phyloP scores from a whole-genome alignment of 1,140 invertebrate genomes.

The Drosophila sp. region DNA sequence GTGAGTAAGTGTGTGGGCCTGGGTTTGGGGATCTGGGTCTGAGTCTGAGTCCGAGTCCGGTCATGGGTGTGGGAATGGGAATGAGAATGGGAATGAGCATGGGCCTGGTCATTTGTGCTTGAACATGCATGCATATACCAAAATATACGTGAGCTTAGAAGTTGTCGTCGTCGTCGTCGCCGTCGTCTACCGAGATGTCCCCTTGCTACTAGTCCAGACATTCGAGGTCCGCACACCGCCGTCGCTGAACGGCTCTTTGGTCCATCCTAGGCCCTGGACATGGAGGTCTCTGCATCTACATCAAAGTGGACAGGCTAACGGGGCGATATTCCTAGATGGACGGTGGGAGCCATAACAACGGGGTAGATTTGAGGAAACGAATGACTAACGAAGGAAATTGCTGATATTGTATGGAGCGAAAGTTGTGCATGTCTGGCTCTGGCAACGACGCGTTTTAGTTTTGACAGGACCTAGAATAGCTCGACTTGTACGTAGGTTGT shows the following conservation, averaged over 20 bases:
- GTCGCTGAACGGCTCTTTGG: slow-evolving; percentile 23
- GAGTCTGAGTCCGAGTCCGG: slow-evolving; percentile 3
- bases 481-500: slow-evolving; percentile 26
- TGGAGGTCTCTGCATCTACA: slow-evolving; percentile 61
- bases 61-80: slow-evolving; percentile 48
- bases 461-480: slow-evolving; percentile 71
- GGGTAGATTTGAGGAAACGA: slow-evolving; percentile 74
- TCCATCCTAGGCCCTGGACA: slow-evolving; percentile 53
- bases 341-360: slow-evolving; percentile 73
- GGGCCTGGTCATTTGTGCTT: slow-evolving; percentile 53
- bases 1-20: slow-evolving; percentile 52
- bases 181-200: slow-evolving; percentile 72
- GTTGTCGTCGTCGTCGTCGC: slow-evolving; percentile 62
- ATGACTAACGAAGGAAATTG: slow-evolving; percentile 82
- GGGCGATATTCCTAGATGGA: slow-evolving; percentile 59
- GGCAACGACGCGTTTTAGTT: slow-evolving; percentile 75
- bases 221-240: slow-evolving; percentile 49
- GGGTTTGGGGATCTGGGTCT: neutral
- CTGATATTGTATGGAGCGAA: slow-evolving; percentile 80
- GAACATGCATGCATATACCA: slow-evolving; percentile 50
- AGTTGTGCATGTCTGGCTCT: slow-evolving; percentile 75
- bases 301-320: slow-evolving; percentile 76
- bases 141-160: slow-evolving; percentile 72
- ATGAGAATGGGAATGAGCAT: slow-evolving; percentile 41
- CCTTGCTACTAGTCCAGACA: slow-evolving; percentile 70